Evolutionary conservation across 2,113 vertebrate species (phyloP).

Genomic region (Empidonax alnorum): DNA sequence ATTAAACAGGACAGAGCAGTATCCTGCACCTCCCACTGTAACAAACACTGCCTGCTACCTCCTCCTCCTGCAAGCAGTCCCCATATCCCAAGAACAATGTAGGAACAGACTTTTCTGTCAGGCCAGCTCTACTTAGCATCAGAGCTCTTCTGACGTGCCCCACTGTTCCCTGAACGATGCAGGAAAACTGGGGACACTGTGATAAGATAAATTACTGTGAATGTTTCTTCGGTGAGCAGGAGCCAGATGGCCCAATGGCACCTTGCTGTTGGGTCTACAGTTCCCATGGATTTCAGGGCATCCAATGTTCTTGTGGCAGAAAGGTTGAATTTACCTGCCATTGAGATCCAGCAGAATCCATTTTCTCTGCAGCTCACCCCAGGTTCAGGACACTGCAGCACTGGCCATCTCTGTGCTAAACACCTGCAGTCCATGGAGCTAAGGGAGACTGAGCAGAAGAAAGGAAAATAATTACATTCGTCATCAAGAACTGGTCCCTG

Average conservation of each 20-base stretch:
- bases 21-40: neutral
- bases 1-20: neutral
- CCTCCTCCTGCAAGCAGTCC: fast-evolving
- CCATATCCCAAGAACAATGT: neutral
- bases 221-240: neutral
- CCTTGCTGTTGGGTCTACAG: neutral
- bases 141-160: neutral
- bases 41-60: neutral
- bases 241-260: neutral
- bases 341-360: neutral
- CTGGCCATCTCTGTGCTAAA: neutral
- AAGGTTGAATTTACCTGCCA: neutral
- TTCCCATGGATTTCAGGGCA: neutral
- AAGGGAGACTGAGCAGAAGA: neutral
- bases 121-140: neutral
- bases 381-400: neutral
- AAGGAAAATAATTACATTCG: neutral
- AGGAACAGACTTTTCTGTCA: neutral
- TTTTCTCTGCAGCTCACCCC: neutral
- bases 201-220: neutral
- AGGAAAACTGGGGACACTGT: neutral
- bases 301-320: neutral
- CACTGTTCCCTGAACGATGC: neutral
- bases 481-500: neutral
- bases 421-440: fast-evolving